Conservation (phyloP, 2,888 invertebrate genomes). For the Yponomeuta evonymella region DNA sequence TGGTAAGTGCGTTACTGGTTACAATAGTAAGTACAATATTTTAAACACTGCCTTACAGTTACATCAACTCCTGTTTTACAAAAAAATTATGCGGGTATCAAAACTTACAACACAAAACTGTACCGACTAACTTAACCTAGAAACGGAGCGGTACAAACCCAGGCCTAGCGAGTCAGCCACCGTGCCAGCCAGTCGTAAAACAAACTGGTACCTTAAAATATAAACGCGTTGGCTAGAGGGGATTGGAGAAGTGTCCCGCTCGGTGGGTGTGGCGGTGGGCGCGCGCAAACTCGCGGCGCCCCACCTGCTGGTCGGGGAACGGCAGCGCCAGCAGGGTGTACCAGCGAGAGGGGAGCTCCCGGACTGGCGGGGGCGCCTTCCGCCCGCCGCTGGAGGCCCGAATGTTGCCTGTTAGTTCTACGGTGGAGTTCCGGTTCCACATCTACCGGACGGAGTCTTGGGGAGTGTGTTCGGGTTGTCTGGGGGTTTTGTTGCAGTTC, state of each 20-base stretch:
- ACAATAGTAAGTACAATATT: neutral
- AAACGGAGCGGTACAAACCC: neutral
- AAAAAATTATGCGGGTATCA: too few species aligned
- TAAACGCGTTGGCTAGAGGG: conserved; percentile 75
- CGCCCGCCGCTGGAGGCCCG: conserved; percentile 42
- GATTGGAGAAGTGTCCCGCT: conserved; percentile 94
- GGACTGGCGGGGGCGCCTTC: conserved; percentile 57
- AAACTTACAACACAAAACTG: too few species aligned
- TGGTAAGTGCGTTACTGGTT: neutral
- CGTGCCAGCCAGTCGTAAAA: conserved; percentile 39
- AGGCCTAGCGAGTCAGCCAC: conserved; percentile 43
- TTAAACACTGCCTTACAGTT: neutral
- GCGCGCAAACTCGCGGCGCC: conserved; percentile 87
- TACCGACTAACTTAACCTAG: neutral
- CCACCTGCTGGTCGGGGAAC: conserved; percentile 95
- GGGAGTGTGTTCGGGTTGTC: too few species aligned
- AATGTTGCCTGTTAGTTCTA: conserved; percentile 5
- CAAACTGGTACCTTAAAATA: conserved; percentile 55
- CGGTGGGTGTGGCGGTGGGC: conserved; percentile 81
- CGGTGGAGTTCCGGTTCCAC: neutral
- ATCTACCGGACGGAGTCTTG: too few species aligned
- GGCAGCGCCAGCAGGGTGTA: conserved; percentile 93
- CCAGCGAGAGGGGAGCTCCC: conserved; percentile 87
- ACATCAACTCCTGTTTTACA: too few species aligned
- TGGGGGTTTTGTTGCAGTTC: too few species aligned